Base-by-base conservation (phyloP, 2,888 invertebrate genomes). In the Brachypalpus laphriformis region DNA sequence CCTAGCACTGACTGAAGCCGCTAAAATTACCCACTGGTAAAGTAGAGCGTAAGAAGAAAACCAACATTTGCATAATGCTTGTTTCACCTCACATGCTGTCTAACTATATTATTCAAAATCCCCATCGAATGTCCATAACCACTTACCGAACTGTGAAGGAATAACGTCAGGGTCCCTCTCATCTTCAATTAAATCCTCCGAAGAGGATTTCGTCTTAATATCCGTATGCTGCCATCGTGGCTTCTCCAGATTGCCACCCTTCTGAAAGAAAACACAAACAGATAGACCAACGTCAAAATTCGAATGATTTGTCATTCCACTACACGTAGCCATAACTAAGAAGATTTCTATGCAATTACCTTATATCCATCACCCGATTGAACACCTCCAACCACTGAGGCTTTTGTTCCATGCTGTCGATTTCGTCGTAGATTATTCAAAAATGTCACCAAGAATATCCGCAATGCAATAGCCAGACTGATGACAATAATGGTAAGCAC, bases 141-240 rank as follows among this genome's bases (percentile, higher is more conserved):
- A 87, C 90, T 89, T 92, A 95, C 95, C 95, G 89, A 94, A 95
- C 93, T 95, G 95, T 85, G 95, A 95, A 86, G 95, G 95, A 90
- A 96, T 95, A 82, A 95, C 94, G 91, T 96, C 95, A 16, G 95
- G 95, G 92, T 96, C 95, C 86, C 92, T 90, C 88, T 91, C 91
- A 83, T 92, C 91, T 87, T 92, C 91, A 68, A 91, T 90, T 86
- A 91, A 88, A 88, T 91, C 92, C 82, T 92, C 91, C 0, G 92
- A 89, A 6, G 87, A 80, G 63, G 92, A 91, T 87, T 91, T 92
- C 14, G 91, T 91, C 89, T 91, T 91, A 77, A 91, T 93, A 90
- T 91, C 93, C 90, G 90, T 93, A 87, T 92, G 92, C 78, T 92
- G 92, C 92, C 92, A 92, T 4, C 92, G 91, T 66, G 92, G 92